Evolutionary conservation across 2,797 vertebrate genomes (phyloP).

Genomic region (Percopsis omiscomaycus): DNA sequence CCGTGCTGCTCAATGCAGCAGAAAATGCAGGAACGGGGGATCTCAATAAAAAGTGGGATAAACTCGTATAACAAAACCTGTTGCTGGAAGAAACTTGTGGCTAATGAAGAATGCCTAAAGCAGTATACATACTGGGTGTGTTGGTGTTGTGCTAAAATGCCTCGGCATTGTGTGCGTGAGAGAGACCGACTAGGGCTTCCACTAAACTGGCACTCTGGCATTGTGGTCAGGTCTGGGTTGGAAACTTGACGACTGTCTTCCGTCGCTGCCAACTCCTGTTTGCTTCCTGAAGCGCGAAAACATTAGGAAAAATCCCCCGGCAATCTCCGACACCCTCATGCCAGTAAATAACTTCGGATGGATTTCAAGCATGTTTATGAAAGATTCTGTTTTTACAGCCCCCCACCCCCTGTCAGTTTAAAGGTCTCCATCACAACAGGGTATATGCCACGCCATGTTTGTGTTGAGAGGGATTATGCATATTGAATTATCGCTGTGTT

Average conservation of each 20-base stretch:
- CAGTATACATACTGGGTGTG: background rate
- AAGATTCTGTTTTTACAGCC: conserved; percentile 9
- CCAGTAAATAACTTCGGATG: conserved; percentile 6
- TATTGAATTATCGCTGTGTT: background rate
- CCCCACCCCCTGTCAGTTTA: conserved; percentile 2
- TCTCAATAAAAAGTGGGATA: no score
- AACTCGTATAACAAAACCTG: no score
- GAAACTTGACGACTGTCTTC: conserved; percentile 13
- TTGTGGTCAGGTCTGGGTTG: conserved; percentile 4
- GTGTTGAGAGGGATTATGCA: conserved; percentile 6
- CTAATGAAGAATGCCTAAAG: no score
- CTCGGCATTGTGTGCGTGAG: conserved; percentile 3
- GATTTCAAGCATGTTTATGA: conserved; percentile 10
- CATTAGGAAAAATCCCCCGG: background rate
- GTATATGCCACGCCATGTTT: background rate
- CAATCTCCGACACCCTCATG: background rate
- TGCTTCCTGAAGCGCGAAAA: conserved; percentile 2
- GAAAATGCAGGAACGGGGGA: no score
- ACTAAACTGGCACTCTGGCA: background rate
- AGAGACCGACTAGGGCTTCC: background rate
- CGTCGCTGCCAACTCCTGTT: conserved; percentile 9
- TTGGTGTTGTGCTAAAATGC: background rate
- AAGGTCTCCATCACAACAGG: conserved; percentile 12
- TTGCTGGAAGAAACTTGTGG: no score
- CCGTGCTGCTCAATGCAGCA: no score